Evolutionary conservation across 2,113 vertebrate species (phyloP), one percentile per base, ranked within the genome.

Genomic region (Oryzias curvinotus): DNA sequence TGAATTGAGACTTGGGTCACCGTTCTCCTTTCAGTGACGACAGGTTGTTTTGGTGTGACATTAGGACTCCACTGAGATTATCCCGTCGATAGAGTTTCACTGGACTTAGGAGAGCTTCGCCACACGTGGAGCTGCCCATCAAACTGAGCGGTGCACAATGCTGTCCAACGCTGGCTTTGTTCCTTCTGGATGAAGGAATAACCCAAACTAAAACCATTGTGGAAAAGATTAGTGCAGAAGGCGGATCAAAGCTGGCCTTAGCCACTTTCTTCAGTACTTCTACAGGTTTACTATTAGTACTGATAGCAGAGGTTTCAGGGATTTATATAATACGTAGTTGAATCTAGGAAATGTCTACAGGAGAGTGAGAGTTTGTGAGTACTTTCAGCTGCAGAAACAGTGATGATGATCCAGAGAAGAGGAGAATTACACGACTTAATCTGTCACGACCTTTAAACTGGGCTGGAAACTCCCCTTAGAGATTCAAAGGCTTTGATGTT

Each of bases 41-140:
- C 73, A 84, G 65, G 69, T 77, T 87, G 75, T 78, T 87, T 80
- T 48, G 78, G 58, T 72, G 49, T 46, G 28, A 18, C 62, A n/a
- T 23, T 51, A 49, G 63, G 62, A 57, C 66, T 45, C 30, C 19
- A 36, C 53, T 72, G 64, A 81, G 77, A 88, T 88, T 81, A 88
- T 80, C 71, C 57, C 41, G 64, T 80, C 10, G 55, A 50, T 86
- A 71, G 65, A 71, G 87, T 87, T 83, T 89, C 85, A 87, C 70
- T 50, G 79, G 82, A 80, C 41, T 79, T 74, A 80, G 23, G n/a
- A 51, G 69, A 14, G 62, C 81, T 78, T 60, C 14, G 62, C 43
- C 4, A 23, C 89, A 91, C 81, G 85, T 90, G 89, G 77, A 66
- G 52, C 82, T 88, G 89, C 90, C 89, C 10, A 6, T 91, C 88